phyloP scores from a whole-genome alignment of 2,888 invertebrate species.

The Drosophila sordidapex region DNA sequence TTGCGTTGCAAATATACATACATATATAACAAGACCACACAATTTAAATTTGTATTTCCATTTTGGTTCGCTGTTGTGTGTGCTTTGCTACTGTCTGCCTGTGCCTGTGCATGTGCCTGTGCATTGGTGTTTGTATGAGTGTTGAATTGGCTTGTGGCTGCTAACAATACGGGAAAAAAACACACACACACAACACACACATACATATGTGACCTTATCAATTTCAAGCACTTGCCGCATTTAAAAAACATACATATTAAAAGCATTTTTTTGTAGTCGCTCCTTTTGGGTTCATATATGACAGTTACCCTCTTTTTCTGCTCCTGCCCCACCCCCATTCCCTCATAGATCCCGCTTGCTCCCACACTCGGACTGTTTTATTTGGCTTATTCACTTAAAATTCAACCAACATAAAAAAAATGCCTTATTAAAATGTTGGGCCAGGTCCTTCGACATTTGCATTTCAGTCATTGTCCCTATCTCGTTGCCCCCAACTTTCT shows the following conservation, averaged over 20 bases:
- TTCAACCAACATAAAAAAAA: slow-evolving; percentile 25
- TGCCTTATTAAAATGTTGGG: slow-evolving; percentile 72
- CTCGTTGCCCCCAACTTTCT: background rate
- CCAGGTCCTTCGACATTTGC: slow-evolving; percentile 63
- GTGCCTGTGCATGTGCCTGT: background rate
- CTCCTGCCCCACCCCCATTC: background rate
- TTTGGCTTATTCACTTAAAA: slow-evolving; percentile 74
- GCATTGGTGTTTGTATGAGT: slow-evolving; percentile 3
- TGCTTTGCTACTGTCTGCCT: slow-evolving; percentile 21
- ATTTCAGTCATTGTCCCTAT: slow-evolving; percentile 48
- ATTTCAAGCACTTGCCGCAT: slow-evolving; percentile 74
- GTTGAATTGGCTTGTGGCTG: slow-evolving; percentile 48
- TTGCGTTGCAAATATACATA: slow-evolving; percentile 2
- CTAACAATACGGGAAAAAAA: slow-evolving; percentile 48
- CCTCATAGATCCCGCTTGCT: background rate
- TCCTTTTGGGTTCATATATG: slow-evolving; percentile 35
- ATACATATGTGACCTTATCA: slow-evolving; percentile 60
- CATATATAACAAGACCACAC: slow-evolving; percentile 58
- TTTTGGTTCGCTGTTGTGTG: slow-evolving; percentile 39
- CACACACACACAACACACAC: slow-evolving; percentile 17
- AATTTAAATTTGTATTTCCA: slow-evolving; percentile 67
- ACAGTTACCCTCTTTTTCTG: slow-evolving; percentile 10
- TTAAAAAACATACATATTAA: slow-evolving; percentile 58
- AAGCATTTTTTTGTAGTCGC: slow-evolving; percentile 32
- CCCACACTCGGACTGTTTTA: slow-evolving; percentile 23